Evolutionary conservation across 2,113 vertebrate genomes (phyloP), one percentile per base, ranked within the genome.

Genomic region (Galbula dea): DNA sequence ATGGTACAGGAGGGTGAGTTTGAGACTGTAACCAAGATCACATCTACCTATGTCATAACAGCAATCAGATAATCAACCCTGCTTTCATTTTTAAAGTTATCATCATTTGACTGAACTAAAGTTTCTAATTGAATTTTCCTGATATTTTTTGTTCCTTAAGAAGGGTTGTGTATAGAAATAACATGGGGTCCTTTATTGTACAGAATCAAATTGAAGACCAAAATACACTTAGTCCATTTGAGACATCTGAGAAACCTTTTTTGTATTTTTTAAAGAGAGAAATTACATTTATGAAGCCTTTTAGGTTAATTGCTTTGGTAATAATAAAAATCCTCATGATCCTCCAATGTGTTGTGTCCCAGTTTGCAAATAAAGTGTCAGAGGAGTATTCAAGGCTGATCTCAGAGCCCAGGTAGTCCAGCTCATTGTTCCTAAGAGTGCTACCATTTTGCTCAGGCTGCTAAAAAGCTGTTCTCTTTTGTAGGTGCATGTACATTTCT

Each of bases 401-500:
- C 18, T 85, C 18, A 6, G 77, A 62, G 63, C 29, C 54, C 29
- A 61, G 66, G 45, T 68, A 43, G 61, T 63, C 9, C 45, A 79
- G 24, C 32, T 76, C 29, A 1, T 41, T 29, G 21, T 61, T 82
- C 13, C 26, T 46, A 37, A 3, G 21, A 23, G 26, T 11, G 41
- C 75, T 39, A 9, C 3, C 1, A 9, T 58, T 80, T 67, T 75
- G 41, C 29, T 89, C 24, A 88, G 49, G 19, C 27, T 65, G 59
- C 79, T 93, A 61, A 76, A 58, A 67, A 45, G 30, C 2, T 51
- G 29, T 49, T 17, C 89, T 15, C 61, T 91, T 61, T 39, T 68
- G 7, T 51, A 99, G 99, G 95, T 99, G 99, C 85, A 99, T 99
- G 99, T 99, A 99, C 85, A 99, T 99, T 93, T 99, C 99, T 2